Evolutionary conservation across 2,888 invertebrate genomes (phyloP).

Genomic region (Alloscopus bannaensis): DNA sequence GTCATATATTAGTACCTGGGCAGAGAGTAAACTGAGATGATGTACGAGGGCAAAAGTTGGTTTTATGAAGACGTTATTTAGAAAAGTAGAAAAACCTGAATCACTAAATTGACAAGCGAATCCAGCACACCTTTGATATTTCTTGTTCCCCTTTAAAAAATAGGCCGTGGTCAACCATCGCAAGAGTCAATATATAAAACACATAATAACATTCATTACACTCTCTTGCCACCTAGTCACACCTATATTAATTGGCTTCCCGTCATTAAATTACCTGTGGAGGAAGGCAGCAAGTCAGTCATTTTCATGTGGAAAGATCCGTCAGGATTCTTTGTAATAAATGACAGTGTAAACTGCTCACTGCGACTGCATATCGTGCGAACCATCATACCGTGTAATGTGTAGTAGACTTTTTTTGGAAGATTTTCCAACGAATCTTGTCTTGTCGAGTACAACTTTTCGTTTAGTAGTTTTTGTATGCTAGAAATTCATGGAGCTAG

Average conservation of each 20-base stretch:
- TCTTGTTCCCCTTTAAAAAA: neutral
- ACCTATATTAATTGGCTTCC: constrained; percentile 58
- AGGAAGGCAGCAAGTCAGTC: constrained; percentile 1
- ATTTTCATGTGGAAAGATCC: constrained; percentile 13
- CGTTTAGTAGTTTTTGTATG: too few relatives aligned
- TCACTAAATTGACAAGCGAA: constrained; percentile 38
- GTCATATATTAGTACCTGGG: too few relatives aligned
- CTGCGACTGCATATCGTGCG: too few relatives aligned
- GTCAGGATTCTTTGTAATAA: neutral
- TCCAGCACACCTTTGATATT: constrained; percentile 8
- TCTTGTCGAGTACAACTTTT: too few relatives aligned
- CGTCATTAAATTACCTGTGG: constrained; percentile 46
- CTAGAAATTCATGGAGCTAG: too few relatives aligned
- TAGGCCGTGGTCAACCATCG: too few relatives aligned
- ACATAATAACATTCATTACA: constrained; percentile 39
- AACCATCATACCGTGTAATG: too few relatives aligned
- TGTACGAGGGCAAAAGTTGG: too few relatives aligned
- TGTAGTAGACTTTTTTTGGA: too few relatives aligned
- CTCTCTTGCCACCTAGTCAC: constrained; percentile 45
- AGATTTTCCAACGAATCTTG: too few relatives aligned
- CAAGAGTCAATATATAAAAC: constrained; percentile 32
- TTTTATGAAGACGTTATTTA: constrained; percentile 41
- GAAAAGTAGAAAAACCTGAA: constrained; percentile 58
- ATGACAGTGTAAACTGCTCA: too few relatives aligned
- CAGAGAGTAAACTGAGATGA: too few relatives aligned